Evolutionary conservation across 2,113 vertebrate genomes (phyloP).

Genomic region (Elgaria multicarinata): DNA sequence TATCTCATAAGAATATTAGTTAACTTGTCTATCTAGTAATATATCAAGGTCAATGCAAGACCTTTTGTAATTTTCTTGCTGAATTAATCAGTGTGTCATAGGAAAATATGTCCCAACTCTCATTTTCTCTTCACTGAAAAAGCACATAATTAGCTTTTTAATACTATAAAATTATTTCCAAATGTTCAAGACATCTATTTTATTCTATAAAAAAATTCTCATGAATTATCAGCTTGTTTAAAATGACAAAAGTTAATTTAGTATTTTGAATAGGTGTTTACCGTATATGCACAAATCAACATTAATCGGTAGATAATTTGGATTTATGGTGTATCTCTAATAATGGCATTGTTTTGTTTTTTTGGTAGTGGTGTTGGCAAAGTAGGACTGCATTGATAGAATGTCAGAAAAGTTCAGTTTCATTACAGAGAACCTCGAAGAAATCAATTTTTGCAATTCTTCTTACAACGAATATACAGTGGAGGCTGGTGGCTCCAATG

Average conservation of each 20-base stretch:
- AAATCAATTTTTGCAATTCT: background rate
- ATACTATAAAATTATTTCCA: constrained; percentile 10
- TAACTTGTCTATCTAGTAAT: constrained; percentile 14
- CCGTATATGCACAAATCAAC: background rate
- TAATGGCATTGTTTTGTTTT: background rate
- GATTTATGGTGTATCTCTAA: constrained; percentile 10
- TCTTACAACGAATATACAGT: background rate
- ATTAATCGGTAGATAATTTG: constrained; percentile 22
- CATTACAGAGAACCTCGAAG: background rate
- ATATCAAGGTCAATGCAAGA: constrained; percentile 3
- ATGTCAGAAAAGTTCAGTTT: background rate
- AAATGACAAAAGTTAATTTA: constrained; percentile 18
- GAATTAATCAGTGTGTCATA: constrained; percentile 16
- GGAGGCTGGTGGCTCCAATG: too few species aligned
- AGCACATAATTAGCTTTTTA: constrained; percentile 13
- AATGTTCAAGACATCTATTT: background rate
- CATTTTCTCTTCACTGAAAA: constrained; percentile 13
- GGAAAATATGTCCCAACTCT: background rate
- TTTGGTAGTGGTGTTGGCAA: background rate
- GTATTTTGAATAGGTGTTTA: constrained; percentile 21
- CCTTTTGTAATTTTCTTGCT: constrained; percentile 12
- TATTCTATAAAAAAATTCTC: background rate
- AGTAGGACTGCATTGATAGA: background rate
- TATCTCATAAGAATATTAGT: background rate
- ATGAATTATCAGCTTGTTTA: constrained; percentile 17